phyloP scores from a whole-genome alignment of 1,140 invertebrate species.

The Bicyclus anynana region DNA sequence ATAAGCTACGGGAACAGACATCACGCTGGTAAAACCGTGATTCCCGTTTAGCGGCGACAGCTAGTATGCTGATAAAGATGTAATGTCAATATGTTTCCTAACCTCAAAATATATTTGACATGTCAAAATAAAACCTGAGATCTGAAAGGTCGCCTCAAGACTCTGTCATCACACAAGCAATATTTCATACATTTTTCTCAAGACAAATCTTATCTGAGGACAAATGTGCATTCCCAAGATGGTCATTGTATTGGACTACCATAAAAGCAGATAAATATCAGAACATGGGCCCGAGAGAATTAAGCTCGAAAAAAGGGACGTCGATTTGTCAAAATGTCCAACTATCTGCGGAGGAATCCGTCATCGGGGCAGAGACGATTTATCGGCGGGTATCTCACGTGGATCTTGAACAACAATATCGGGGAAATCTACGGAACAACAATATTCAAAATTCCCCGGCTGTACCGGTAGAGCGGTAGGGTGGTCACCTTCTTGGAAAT shows the following conservation, averaged over 20 bases:
- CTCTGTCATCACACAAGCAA: conserved; percentile 2
- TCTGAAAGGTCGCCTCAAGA: background rate
- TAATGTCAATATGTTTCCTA: too few relatives aligned
- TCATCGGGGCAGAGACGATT: conserved; percentile 60
- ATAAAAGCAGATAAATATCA: conserved; percentile 49
- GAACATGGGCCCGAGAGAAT: conserved; percentile 43
- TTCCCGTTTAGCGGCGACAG: too few relatives aligned
- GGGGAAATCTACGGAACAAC: conserved; percentile 36
- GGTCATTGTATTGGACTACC: conserved; percentile 27
- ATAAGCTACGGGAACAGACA: too few relatives aligned
- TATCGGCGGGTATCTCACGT: conserved; percentile 50
- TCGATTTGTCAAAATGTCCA: conserved; percentile 68
- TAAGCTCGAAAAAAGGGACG: conserved; percentile 53
- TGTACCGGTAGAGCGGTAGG: background rate
- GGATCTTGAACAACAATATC: conserved; percentile 51
- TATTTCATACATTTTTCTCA: conserved; percentile 5
- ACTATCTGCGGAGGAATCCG: conserved; percentile 61
- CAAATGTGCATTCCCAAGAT: conserved; percentile 14
- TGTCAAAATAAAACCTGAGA: too few relatives aligned
- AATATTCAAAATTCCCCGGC: conserved; percentile 39
- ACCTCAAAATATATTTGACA: too few relatives aligned
- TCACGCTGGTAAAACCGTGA: too few relatives aligned
- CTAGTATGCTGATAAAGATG: too few relatives aligned
- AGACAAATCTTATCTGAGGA: background rate
- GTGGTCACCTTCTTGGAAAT: background rate